Percentiles rank a stretch among this genome's conserved stretches.
These are phyloP conservation scores for Apodemus agrarius DNA, from an alignment of 2,797 vertebrate species.

Conservation along the genomic window DNA sequence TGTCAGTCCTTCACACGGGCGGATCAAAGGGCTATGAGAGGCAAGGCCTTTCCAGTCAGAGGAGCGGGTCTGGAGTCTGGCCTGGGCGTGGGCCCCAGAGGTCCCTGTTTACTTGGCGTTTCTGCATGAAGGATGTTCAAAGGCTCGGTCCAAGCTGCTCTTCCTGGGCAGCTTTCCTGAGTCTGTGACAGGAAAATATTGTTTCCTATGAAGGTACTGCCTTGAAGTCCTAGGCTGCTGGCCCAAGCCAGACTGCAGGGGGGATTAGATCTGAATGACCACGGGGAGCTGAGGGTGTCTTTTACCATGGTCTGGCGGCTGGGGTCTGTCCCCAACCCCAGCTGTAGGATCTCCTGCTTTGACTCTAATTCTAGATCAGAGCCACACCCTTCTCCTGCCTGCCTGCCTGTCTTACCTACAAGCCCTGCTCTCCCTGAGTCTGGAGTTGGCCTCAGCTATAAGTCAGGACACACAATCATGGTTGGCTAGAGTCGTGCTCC, in stretches of 20 bases:
- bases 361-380: constrained; percentile 79
- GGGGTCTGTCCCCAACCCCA: constrained; percentile 79
- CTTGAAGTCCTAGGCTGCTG: constrained; percentile 88
- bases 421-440: not conserved
- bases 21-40: constrained; percentile 87
- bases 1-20: constrained; percentile 68
- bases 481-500: not conserved
- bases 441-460: not conserved
- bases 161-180: constrained; percentile 93
- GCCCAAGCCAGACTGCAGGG: constrained; percentile 88
- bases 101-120: constrained; percentile 91
- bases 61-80: constrained; percentile 84
- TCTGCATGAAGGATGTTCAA: constrained; percentile 91
- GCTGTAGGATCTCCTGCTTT: constrained; percentile 80
- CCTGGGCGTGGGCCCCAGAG: constrained; percentile 85
- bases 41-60: constrained; percentile 86
- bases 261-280: constrained; percentile 91
- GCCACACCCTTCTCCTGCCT: constrained; percentile 78
- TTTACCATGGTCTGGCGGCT: no score
- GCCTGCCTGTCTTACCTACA: not conserved
- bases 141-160: constrained; percentile 89
- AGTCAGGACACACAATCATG: not conserved
- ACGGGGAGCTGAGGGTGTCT: constrained; percentile 90
- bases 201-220: constrained; percentile 92
- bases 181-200: constrained; percentile 91